A percentile compares a stretch with the other conserved stretches of the same genome.
These are phyloP conservation scores for Anisognathus igniventris DNA, from an alignment of 2,797 vertebrate genomes.

Conservation along the genomic window DNA sequence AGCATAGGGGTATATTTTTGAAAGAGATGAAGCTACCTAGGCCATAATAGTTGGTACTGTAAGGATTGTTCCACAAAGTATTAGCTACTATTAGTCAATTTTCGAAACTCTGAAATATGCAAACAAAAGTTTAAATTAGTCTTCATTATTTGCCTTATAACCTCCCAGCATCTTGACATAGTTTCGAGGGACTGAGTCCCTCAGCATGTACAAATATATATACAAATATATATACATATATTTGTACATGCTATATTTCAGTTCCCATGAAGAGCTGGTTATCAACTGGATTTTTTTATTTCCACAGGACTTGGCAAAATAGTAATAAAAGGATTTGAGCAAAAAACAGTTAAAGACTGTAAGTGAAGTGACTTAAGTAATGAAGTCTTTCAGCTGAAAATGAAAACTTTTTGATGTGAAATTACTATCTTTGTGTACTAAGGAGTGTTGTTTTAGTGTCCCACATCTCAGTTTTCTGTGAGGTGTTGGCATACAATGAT, in stretches of 20 bases:
- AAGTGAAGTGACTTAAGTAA: neutral
- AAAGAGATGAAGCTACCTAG: neutral
- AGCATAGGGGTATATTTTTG: neutral
- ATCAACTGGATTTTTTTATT: neutral
- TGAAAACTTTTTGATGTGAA: neutral
- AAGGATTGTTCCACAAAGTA: neutral
- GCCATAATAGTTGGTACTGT: neutral
- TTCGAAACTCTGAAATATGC: neutral
- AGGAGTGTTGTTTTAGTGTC: neutral
- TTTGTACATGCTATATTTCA: neutral
- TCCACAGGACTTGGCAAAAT: neutral
- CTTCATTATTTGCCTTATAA: neutral
- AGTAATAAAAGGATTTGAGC: neutral
- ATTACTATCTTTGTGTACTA: neutral
- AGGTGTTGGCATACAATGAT: rapidly evolving
- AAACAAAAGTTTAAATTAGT: neutral
- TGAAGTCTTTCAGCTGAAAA: neutral
- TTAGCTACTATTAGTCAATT: neutral
- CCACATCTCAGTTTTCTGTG: neutral
- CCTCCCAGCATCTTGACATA: neutral
- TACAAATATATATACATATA: neutral
- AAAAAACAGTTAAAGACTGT: neutral
- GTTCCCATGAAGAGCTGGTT: neutral
- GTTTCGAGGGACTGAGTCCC: neutral
- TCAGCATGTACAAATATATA: too few species aligned